Base-by-base conservation (phyloP, 2,113 vertebrate species). In the Ceratotherium simum region DNA sequence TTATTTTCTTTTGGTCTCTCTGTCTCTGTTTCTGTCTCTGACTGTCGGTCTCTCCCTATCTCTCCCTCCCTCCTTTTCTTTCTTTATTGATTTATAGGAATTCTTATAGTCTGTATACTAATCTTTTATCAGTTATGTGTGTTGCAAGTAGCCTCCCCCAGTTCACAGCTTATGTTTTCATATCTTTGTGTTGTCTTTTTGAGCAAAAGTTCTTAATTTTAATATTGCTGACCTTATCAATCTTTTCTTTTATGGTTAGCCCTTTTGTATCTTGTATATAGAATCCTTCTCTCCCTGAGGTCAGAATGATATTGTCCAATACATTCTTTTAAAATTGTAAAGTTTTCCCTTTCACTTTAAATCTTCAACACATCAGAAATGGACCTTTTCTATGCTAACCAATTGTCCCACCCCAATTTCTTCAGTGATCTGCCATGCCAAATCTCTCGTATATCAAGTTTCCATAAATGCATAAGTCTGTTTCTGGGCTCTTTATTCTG, bases 201-300 rank as follows among this genome's bases (percentile, higher is more conserved):
- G 20, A 95, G 81, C 13, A 89, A 76, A 82, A 48, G 20, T 89
- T 84, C 64, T 95, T 87, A 76, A 80, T 89, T 96, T 89, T 92
- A 91, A 65, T 81, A 83, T 36, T 85, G 7, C 9, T 69, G 39
- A 91, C 27, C 10, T 69, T 48, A 64, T 87, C 76, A 25, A 27
- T 78, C 48, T 95, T 96, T 91, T 95, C 14, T 51, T 60, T 90
- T n/a, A 70, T 79, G 75, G 54, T 58, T 90, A 79, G 25, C 25
- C 31, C 18, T 96, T 94, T 81, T 78, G 23, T 60, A 94, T 78
- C 62, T 56, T 90, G 9, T 82, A 95, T 86, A 33, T 86, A 97
- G 94, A 92, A 27, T 90, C 14, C 33, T 94, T 95, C 56, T 13
- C 27, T 78, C 36, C 67, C n/a, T n/a, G 29, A 95, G 51, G 33